These are phyloP conservation scores for Drosophila meridiana DNA, from an alignment of 2,888 invertebrate species.

Conservation along the genomic window DNA sequence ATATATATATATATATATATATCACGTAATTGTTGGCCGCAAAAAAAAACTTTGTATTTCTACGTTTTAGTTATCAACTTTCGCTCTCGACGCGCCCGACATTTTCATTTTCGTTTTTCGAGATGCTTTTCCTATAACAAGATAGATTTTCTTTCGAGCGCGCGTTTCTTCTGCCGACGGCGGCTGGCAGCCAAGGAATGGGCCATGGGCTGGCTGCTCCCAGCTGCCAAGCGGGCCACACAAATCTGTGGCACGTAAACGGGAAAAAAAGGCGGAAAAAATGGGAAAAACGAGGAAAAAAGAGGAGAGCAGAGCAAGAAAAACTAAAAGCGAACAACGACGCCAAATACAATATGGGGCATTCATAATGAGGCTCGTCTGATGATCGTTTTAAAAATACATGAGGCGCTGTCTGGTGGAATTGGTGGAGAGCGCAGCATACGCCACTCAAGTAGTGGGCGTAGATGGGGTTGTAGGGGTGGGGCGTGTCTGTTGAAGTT, in stretches of 20 bases:
- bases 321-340: slow-evolving; percentile 34
- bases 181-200: slow-evolving; percentile 74
- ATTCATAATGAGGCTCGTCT: slow-evolving; percentile 65
- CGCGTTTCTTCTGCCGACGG: slow-evolving; percentile 63
- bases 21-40: slow-evolving; percentile 35
- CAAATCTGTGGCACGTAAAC: slow-evolving; percentile 46
- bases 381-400: slow-evolving; percentile 63
- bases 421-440: slow-evolving; percentile 28
- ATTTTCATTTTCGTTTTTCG: slow-evolving; percentile 6
- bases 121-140: slow-evolving; percentile 8
- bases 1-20: slow-evolving; percentile 2
- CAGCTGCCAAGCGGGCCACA: slow-evolving; percentile 67
- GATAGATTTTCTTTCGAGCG: slow-evolving; percentile 32
- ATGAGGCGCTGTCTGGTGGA: slow-evolving; percentile 22
- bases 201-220: slow-evolving; percentile 60
- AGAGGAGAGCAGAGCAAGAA: slow-evolving; percentile 14
- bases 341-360: slow-evolving; percentile 24
- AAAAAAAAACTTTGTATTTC: slow-evolving; percentile 25
- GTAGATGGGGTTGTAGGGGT: background rate
- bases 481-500: background rate
- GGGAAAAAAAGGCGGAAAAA: slow-evolving; percentile 4
- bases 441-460: slow-evolving; percentile 47
- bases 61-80: slow-evolving; percentile 44
- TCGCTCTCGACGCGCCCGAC: slow-evolving; percentile 34
- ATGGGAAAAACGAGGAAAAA: slow-evolving; percentile 1